These are phyloP conservation scores for Leucopsar rothschildi DNA, from an alignment of 2,113 vertebrate genomes.

Conservation along the genomic window DNA sequence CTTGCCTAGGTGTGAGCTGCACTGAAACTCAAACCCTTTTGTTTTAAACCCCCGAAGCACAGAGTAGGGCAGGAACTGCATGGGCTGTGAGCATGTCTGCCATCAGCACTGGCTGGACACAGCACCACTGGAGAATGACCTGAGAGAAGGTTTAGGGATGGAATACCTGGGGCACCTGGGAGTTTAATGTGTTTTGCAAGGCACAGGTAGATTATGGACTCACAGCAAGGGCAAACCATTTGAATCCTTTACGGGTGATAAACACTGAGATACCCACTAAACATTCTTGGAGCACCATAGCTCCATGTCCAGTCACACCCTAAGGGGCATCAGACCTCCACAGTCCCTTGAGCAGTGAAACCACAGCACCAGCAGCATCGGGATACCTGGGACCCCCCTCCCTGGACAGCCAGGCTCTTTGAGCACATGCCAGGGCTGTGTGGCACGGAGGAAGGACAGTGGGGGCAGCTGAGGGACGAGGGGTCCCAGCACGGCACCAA, in stretches of 20 bases:
- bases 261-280: neutral
- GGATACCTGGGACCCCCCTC: neutral
- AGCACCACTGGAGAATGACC: neutral
- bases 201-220: neutral
- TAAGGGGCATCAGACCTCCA: neutral
- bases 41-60: neutral
- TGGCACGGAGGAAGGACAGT: fast-evolving
- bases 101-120: neutral
- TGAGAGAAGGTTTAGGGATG: neutral
- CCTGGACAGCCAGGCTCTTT: fast-evolving
- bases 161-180: neutral
- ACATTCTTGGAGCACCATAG: neutral
- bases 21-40: neutral
- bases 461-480: fast-evolving
- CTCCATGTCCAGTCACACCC: neutral
- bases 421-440: fast-evolving
- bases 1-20: neutral
- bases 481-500: fast-evolving
- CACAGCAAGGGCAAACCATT: neutral
- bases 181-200: neutral
- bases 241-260: neutral
- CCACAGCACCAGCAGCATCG: fast-evolving
- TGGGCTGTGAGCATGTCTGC: fast-evolving
- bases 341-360: neutral
- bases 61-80: fast-evolving